Base-by-base conservation (phyloP, 2,888 invertebrate genomes). In the Helicoverpa assulta region DNA sequence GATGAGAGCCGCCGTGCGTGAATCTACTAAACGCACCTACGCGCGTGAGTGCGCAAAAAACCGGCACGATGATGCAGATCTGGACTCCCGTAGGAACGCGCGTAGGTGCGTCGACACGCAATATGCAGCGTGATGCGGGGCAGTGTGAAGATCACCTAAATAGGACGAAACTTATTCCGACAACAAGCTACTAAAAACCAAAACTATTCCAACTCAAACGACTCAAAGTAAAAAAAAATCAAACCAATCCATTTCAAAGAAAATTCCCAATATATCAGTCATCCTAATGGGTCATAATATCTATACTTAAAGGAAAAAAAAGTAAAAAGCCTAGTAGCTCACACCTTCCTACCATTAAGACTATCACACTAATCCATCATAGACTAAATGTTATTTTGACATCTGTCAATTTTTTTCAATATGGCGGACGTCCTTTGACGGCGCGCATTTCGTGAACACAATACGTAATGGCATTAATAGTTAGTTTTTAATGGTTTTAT, bases 341-440 rank as follows among this genome's bases (percentile, higher is more conserved):
- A 69, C 69, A 72, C 72, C 68, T 66, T 47, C 14, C 10, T 40
- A 40, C 75, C 70, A 77, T 75, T 80, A 76, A 53, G 26, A 61
- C 67, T 68, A 76, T 69, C 70, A 19, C 55, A 43, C 65, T 63
- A 72, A 84, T 84, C 81, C 81, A 81, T 83, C 87, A 85, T 81
- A 77, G 52, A 66, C 70, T 80, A 78, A 78, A 88, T 88, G 83
- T 82, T 93, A 93, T 91, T 94, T 93, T 95, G 95, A 95, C 94
- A 94, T 92, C 91, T 93, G 94, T 94, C 94, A 94, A 91, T 91
- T 89, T 86, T 91, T 81, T 80, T 81, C 81, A 82, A 73, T 58
- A 80, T 80, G 78, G 81, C 77, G 70, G 78, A 51, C n/a, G n/a
- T 29, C 51, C 72, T 76, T 67, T 78, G 81, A 81, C n/a, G 58